Conservation (phyloP, 2,888 invertebrate species). For the Hanleya hanleyi region DNA sequence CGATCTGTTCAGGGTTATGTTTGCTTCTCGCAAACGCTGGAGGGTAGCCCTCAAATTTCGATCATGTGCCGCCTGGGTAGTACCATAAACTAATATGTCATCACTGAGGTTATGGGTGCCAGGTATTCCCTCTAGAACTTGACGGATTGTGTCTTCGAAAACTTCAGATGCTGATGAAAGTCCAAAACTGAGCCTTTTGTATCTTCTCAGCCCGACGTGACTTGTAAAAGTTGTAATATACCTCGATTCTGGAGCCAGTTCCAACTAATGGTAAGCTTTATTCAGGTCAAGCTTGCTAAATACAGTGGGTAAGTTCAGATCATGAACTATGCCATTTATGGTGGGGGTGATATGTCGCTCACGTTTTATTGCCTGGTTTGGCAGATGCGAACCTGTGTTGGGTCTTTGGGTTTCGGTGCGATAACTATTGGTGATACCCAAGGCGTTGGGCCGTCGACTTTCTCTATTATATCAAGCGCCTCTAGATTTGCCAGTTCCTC, state of each 20-base stretch:
- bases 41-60: slow-evolving; percentile 11
- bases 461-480: slow-evolving; percentile 44
- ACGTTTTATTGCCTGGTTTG: slow-evolving; percentile 40
- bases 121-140: slow-evolving; percentile 8
- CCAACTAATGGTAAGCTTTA: slow-evolving; percentile 35
- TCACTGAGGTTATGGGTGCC: slow-evolving; percentile 17
- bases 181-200: slow-evolving; percentile 31
- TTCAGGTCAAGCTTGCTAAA: slow-evolving; percentile 43
- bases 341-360: slow-evolving; percentile 44
- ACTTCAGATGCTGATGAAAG: slow-evolving; percentile 19
- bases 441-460: slow-evolving; percentile 41
- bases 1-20: slow-evolving; percentile 23
- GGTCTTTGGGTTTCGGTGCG: slow-evolving; percentile 36
- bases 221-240: slow-evolving; percentile 41
- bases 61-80: slow-evolving; percentile 20
- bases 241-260: slow-evolving; percentile 30
- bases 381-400: slow-evolving; percentile 41
- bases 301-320: slow-evolving; percentile 37
- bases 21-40: slow-evolving; percentile 22
- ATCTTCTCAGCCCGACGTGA: slow-evolving; percentile 35
- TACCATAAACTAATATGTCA: slow-evolving; percentile 25
- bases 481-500: slow-evolving; percentile 34
- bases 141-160: slow-evolving; percentile 14
- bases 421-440: slow-evolving; percentile 48
- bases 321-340: slow-evolving; percentile 39